Evolutionary conservation across 2,113 vertebrate species (phyloP).

Genomic region (Sander vitreus): DNA sequence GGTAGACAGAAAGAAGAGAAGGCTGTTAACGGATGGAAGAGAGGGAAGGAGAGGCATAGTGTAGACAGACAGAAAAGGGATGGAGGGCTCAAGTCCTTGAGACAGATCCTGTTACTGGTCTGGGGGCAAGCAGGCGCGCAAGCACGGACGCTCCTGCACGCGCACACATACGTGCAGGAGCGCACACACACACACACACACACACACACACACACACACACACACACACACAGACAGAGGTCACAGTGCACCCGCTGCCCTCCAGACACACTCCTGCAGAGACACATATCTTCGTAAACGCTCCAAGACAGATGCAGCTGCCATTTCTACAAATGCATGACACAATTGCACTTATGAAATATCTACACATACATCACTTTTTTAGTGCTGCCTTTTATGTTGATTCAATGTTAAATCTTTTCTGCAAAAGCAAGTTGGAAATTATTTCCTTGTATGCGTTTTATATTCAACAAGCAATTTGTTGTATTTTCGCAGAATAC

Average conservation of each 20-base stretch:
- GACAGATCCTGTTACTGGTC: slow-evolving; percentile 73
- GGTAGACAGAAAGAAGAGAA: slow-evolving; percentile 54
- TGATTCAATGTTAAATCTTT: too few species aligned
- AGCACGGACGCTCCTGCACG: slow-evolving; percentile 28
- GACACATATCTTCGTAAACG: slow-evolving; percentile 49
- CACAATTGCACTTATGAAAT: not conserved
- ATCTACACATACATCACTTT: not conserved
- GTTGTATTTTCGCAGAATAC: too few species aligned
- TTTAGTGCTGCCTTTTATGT: too few species aligned
- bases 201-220: slow-evolving; percentile 48
- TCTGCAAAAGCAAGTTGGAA: too few species aligned
- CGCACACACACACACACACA: slow-evolving; percentile 47
- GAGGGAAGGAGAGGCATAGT: slow-evolving; percentile 42
- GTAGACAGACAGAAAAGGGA: slow-evolving; percentile 68
- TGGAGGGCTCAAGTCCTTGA: slow-evolving; percentile 53
- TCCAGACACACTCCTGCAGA: slow-evolving; percentile 64
- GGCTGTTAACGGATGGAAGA: slow-evolving; percentile 37
- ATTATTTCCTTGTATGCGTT: too few species aligned
- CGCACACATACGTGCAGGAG: not conserved
- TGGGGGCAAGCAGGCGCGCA: slow-evolving; percentile 51
- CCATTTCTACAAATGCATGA: not conserved
- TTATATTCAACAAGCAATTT: too few species aligned
- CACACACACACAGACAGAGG: too few species aligned
- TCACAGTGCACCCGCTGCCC: slow-evolving; percentile 71
- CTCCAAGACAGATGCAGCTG: slow-evolving; percentile 17